Percentiles rank a stretch among this genome's conserved stretches.
phyloP scores from a whole-genome alignment of 1,140 invertebrate species.

The Drosophila leontia region DNA sequence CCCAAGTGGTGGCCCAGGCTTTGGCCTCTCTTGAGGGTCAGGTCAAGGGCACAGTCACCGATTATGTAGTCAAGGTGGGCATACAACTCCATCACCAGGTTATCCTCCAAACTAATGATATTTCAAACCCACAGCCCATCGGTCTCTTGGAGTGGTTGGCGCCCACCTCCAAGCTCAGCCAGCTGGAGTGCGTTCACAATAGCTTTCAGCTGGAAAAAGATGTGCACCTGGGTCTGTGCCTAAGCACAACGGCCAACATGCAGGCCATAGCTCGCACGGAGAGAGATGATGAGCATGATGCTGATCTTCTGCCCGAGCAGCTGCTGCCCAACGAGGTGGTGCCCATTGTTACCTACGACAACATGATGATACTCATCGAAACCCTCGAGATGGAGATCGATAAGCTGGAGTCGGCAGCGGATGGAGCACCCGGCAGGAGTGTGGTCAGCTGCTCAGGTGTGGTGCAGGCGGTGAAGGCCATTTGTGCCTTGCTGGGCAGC shows the following conservation, averaged over 20 bases:
- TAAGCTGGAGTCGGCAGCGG: constrained; percentile 88
- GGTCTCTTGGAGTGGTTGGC: constrained; percentile 82
- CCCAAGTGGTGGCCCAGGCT: constrained; percentile 95
- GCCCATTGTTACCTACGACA: constrained; percentile 89
- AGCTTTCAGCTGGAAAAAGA: constrained; percentile 97
- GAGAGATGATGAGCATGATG: constrained; percentile 91
- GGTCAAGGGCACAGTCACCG: constrained; percentile 88
- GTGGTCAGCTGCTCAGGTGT: constrained; percentile 87
- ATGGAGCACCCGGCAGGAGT: constrained; percentile 86
- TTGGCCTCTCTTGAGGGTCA: constrained; percentile 92
- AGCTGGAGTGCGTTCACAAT: constrained; percentile 97
- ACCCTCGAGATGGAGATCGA: constrained; percentile 93
- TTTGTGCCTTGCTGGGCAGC: constrained; percentile 94
- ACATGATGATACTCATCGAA: constrained; percentile 92
- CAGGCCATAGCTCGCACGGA: constrained; percentile 85
- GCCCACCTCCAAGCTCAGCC: constrained; percentile 89
- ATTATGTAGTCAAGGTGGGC: constrained; percentile 87
- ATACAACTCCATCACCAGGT: rapidly evolving
- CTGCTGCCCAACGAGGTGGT: constrained; percentile 90
- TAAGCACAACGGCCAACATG: constrained; percentile 87
- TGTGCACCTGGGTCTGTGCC: constrained; percentile 91
- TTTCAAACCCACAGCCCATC: constrained; percentile 56
- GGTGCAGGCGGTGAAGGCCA: constrained; percentile 95
- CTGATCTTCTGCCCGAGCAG: constrained; percentile 89
- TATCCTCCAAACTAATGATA: background rate